Evolutionary conservation across 1,140 invertebrate species (phyloP).

Genomic region (Episyrphus balteatus): DNA sequence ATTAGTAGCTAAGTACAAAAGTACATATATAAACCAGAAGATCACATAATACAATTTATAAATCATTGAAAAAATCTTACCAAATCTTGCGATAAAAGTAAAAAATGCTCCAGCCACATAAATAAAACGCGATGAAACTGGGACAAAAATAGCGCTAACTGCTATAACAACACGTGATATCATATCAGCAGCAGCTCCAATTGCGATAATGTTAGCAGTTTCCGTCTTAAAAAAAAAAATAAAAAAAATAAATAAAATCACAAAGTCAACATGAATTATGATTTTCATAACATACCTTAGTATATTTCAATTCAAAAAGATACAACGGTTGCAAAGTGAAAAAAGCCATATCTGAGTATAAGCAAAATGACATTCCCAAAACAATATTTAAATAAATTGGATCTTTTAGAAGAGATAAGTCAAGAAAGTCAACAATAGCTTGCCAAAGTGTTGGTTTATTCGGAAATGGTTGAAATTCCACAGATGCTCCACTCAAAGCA

Average conservation of each 20-base stretch:
- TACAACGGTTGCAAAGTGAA: slow-evolving; percentile 46
- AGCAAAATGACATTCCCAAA: slow-evolving; percentile 42
- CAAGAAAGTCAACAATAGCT: slow-evolving; percentile 44
- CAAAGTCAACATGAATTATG: slow-evolving; percentile 5
- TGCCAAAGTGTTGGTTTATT: slow-evolving; percentile 10
- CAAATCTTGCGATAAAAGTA: slow-evolving; percentile 39
- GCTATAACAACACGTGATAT: slow-evolving; percentile 40
- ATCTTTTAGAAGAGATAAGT: slow-evolving; percentile 46
- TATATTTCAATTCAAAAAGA: slow-evolving; percentile 40
- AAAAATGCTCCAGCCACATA: slow-evolving; percentile 41
- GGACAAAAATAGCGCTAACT: slow-evolving; percentile 37
- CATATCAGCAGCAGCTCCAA: slow-evolving; percentile 43
- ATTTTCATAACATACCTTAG: slow-evolving; percentile 32
- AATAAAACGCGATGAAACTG: slow-evolving; percentile 42
- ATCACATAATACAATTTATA: too few relatives aligned
- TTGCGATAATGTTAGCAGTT: slow-evolving; percentile 42
- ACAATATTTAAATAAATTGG: slow-evolving; percentile 48
- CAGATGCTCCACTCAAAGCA: slow-evolving; percentile 28
- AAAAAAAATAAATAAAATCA: not conserved
- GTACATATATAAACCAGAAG: too few relatives aligned
- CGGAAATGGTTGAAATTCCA: too few relatives aligned
- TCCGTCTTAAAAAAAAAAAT: slow-evolving; percentile 25
- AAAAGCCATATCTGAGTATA: slow-evolving; percentile 50
- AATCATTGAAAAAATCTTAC: slow-evolving; percentile 28
- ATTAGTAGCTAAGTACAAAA: too few relatives aligned